Evolutionary conservation across 2,888 invertebrate species (phyloP), one percentile per base, ranked within the genome.

Genomic region (Lucinisca nassula): DNA sequence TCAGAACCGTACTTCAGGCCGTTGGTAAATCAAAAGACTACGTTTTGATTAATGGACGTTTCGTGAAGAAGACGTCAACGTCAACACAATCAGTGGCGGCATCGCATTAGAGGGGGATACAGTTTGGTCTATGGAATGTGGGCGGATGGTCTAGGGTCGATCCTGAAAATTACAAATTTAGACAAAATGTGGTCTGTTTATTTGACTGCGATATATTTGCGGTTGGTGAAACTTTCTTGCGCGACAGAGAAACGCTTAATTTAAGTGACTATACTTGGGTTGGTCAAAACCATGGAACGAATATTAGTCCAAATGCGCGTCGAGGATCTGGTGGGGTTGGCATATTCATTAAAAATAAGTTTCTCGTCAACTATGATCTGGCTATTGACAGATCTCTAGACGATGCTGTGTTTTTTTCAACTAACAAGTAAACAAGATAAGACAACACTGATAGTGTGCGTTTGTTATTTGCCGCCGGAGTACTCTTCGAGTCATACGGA

Each of bases 251-350:
- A 35, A 38, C 38, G 14, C 24, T 82, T 27, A 17, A 8, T 30
- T 3, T 82, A 0, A 10, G 21, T 17, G 70, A n/a, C 14, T 75
- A 82, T 61, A 58, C 58, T 12, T 82, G 75, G 78, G 35, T 73
- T 73, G 72, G 78, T 27, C 55, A 84, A 14, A 84, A 84, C 27
- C 35, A 79, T 17, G 55, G 17, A n/a, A 32, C 24, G 1, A 27
- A 35, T 32, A 24, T 72, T 38, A 49, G 49, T 74, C n/a, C 0
- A 6, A 77, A 72, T 21, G 84, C 74, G n/a, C 67, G 37, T 32
- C 79, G 73, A 21, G 83, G 79, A 8, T 83, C 78, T 2, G 78
- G 83, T 10, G 78, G 79, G 3, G 83, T 83, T 0, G 78, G 78
- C 1, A 21, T 79, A 24, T 77, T 78, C 38, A 35, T 83, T 12